Evolutionary conservation across 2,797 vertebrate genomes (phyloP), one percentile per base, ranked within the genome.

Genomic region (Ptychadena robeensis): DNA sequence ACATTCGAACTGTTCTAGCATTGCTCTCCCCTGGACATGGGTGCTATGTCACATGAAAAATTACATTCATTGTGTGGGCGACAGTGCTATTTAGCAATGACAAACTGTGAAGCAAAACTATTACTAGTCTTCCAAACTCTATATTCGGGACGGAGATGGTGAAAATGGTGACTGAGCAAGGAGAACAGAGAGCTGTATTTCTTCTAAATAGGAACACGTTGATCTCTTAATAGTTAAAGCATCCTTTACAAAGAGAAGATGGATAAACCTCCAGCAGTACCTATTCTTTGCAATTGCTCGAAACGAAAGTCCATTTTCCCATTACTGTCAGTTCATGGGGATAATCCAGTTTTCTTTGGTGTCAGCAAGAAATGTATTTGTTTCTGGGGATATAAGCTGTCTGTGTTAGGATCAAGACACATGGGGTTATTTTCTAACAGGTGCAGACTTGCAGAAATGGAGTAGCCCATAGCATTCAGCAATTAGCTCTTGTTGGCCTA

Each of bases 51-150:
- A 71, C 65, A 74, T 85, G 83, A 85, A 71, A 85, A 85, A 85
- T 85, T 72, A 81, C 83, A 85, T 81, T 76, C 78, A 76, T 81
- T 85, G 78, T 72, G 25, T 40, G 30, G 59, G 40, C 64, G 83
- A 85, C 83, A 85, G 78, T 65, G 78, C 78, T 81, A 85, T 85
- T 81, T 85, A 81, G 83, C 78, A 85, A 85, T 85, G 83, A 85
- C 83, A 85, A 85, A 81, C 35, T 74, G 48, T 75, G 48, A 84
- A 57, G 65, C 83, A 81, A 81, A 84, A 79, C 77, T 79, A 85
- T 85, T 80, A 80, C 78, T 70, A 68, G 64, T 80, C 48, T 22
- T 69, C 66, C 34, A 74, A 83, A 68, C 70, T 79, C 35, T 70
- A 84, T 84, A 73, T 73, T 64, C 63, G 44, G 63, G 63, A 74